Percentiles rank a stretch among this genome's conserved stretches.
These are phyloP conservation scores for Rhopalosiphum maidis DNA, from an alignment of 1,140 invertebrate species.

Conservation along the genomic window DNA sequence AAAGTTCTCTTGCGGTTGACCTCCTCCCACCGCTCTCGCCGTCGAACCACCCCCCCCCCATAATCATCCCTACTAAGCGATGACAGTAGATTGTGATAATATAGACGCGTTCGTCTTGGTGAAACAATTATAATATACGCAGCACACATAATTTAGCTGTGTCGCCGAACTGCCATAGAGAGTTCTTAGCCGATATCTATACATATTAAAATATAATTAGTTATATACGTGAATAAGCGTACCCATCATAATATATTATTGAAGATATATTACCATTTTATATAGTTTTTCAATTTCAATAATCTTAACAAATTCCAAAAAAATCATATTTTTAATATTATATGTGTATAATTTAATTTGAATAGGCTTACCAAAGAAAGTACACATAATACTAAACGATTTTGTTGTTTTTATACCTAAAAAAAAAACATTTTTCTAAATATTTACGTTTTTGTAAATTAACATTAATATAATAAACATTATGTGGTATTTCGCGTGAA, in stretches of 20 bases:
- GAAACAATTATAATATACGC: background rate
- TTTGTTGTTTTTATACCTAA: background rate
- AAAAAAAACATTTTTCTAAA: background rate
- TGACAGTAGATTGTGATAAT: background rate
- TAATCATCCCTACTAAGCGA: background rate
- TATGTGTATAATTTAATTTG: background rate
- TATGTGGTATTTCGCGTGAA: too few species aligned
- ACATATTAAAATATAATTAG: background rate
- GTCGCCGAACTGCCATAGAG: background rate
- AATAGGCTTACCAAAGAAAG: background rate
- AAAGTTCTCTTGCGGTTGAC: background rate
- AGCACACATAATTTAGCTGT: background rate
- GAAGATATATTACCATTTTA: background rate
- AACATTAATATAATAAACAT: too few species aligned
- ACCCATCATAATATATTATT: background rate
- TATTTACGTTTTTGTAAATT: background rate
- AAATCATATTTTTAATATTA: background rate
- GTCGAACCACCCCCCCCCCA: background rate
- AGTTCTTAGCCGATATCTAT: background rate
- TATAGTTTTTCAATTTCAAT: background rate
- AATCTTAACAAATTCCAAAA: background rate
- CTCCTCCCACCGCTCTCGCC: background rate
- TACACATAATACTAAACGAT: background rate
- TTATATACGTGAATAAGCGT: background rate
- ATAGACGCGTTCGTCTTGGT: background rate